phyloP scores from a whole-genome alignment of 2,888 invertebrate genomes.

The Nephrotoma appendiculata region DNA sequence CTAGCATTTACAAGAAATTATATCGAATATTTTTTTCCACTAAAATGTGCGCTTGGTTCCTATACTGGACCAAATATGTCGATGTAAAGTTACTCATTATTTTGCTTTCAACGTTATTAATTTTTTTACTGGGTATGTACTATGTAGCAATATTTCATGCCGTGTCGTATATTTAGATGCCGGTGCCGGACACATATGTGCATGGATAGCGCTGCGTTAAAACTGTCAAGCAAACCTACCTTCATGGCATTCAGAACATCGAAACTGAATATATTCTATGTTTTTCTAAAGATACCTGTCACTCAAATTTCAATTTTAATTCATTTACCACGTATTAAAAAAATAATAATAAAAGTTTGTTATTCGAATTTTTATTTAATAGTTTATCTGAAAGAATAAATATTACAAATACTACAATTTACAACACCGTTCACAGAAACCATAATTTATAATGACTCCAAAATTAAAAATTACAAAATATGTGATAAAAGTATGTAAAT shows the following conservation, averaged over 20 bases:
- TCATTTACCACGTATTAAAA: background rate
- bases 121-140: too few species aligned
- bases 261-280: background rate
- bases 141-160: too few species aligned
- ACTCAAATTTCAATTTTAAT: background rate
- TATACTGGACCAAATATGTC: too few species aligned
- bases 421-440: background rate
- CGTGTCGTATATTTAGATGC: too few species aligned
- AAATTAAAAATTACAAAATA: slow-evolving; percentile 57
- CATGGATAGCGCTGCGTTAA: background rate
- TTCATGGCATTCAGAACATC: background rate
- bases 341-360: background rate
- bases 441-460: slow-evolving; percentile 42
- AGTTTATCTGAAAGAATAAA: background rate
- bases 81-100: too few species aligned
- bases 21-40: too few species aligned
- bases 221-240: background rate
- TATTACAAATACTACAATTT: background rate
- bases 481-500: slow-evolving; percentile 48
- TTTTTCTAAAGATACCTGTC: background rate
- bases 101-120: too few species aligned
- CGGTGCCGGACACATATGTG: background rate
- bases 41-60: too few species aligned
- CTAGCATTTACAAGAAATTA: too few species aligned
- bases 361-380: background rate